Evolutionary conservation across 2,797 vertebrate genomes (phyloP).

Genomic region (Echeneis naucrates): DNA sequence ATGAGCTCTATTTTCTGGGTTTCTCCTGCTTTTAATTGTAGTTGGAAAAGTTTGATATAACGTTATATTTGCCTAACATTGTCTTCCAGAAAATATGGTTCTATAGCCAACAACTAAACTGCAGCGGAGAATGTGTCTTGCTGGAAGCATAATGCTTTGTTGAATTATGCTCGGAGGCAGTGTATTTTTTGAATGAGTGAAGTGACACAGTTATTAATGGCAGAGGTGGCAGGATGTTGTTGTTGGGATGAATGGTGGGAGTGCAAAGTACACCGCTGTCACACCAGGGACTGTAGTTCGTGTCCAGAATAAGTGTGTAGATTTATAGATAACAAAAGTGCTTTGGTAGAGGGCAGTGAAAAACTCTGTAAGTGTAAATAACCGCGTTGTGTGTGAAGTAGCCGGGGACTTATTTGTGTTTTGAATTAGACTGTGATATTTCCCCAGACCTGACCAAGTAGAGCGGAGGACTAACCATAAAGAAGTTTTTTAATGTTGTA

Average conservation of each 20-base stretch:
- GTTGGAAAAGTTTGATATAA: conserved; percentile 15
- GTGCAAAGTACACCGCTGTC: neutral
- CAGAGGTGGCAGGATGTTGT: neutral
- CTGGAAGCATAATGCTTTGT: neutral
- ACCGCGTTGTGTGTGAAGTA: too few relatives aligned
- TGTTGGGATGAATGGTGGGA: neutral
- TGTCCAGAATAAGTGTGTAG: neutral
- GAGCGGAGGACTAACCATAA: too few relatives aligned
- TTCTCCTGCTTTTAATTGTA: neutral
- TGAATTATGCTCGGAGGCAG: neutral
- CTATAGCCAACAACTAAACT: too few relatives aligned
- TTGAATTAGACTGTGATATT: too few relatives aligned
- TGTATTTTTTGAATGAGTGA: neutral
- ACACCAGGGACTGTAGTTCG: neutral
- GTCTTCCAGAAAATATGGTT: neutral
- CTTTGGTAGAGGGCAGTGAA: neutral
- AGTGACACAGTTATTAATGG: neutral
- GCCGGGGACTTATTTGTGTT: too few relatives aligned
- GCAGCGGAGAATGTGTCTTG: neutral
- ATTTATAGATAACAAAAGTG: neutral
- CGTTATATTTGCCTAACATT: conserved; percentile 1
- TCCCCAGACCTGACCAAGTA: too few relatives aligned
- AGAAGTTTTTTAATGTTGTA: too few relatives aligned
- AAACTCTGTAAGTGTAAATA: neutral
- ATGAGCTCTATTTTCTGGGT: too few relatives aligned